Base-by-base conservation (phyloP, 2,113 vertebrate species). In the Centrocercus urophasianus region DNA sequence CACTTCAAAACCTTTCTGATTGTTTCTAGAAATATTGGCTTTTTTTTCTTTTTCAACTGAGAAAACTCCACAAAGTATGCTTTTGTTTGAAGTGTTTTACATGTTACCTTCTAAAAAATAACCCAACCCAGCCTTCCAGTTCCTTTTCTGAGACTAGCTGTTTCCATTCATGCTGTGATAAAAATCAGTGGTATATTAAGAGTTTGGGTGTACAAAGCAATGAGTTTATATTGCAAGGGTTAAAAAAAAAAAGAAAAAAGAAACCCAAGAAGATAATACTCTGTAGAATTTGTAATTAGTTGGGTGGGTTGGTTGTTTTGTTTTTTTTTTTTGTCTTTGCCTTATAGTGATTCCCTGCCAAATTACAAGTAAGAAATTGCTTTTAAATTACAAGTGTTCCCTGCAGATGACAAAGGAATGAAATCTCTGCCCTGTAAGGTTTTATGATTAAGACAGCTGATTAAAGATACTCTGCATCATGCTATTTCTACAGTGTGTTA, bases 41-140 rank as follows among this genome's bases (percentile, higher is more conserved):
- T 27, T 56, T 69, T 74, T 74, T 66, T 87, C 17, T 59, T 32
- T 78, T 77, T 89, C 13, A 65, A 36, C 21, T 50, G 40, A 87
- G 66, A 72, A 81, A 81, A 61, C 21, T 60, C 27, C 69, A 8
- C 52, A 59, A 64, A 74, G 14, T 54, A 13, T 0, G 6, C 40
- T 86, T 94, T 69, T 11, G 28, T 93, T 77, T 86, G 73, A 15
- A 86, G 34, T 52, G 78, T 87, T 94, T 91, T 86, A 56, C 13
- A 0, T 90, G 32, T 64, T 91, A 56, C 34, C 69, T 74, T 80
- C 38, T 88, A 21, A 88, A 90, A 83, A 77, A 36, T 45, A 72
- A 63, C 57, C 48, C 72, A 34, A 70, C 60, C 20, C 8, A 8
- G 19, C 40, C 52, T 93, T 81, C 36, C 45, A 79, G 13, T 34